A percentile compares a stretch with the other conserved stretches of the same genome.
Conservation (phyloP, 2,888 invertebrate species). For the Scaeva pyrastri region DNA sequence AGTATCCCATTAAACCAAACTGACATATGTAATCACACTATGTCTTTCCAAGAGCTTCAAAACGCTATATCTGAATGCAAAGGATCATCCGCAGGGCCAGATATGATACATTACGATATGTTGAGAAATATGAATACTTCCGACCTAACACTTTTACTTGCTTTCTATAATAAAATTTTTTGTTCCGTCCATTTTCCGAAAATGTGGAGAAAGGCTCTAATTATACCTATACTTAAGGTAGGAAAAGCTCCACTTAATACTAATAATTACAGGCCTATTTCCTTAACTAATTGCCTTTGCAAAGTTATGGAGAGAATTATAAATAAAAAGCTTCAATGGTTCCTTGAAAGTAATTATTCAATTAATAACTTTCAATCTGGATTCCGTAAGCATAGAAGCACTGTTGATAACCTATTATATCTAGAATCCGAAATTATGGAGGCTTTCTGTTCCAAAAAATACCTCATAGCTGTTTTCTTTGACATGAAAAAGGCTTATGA, state of each 20-base stretch:
- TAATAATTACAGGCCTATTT: conserved; percentile 16
- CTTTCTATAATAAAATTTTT: conserved; percentile 13
- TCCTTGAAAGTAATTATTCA: conserved; percentile 17
- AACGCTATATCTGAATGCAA: conserved; percentile 17
- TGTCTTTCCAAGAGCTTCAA: conserved; percentile 15
- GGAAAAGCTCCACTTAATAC: conserved; percentile 7
- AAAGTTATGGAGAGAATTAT: conserved; percentile 5
- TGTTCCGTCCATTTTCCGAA: conserved; percentile 3
- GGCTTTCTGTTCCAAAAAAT: conserved; percentile 8
- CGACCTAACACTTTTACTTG: background rate
- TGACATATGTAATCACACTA: background rate
- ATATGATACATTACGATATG: conserved; percentile 31
- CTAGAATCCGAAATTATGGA: conserved; percentile 26
- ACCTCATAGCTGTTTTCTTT: conserved; percentile 15
- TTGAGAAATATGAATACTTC: conserved; percentile 6
- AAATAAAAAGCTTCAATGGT: conserved; percentile 30
- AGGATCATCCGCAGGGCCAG: conserved; percentile 21
- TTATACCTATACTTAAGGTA: conserved; percentile 15
- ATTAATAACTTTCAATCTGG: conserved; percentile 30
- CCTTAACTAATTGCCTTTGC: conserved; percentile 24
- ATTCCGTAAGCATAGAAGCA: conserved; percentile 24
- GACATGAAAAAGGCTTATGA: conserved; percentile 27
- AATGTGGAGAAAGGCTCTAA: conserved; percentile 21
- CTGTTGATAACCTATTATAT: conserved; percentile 28
- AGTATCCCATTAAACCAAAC: too few species aligned